Conservation (phyloP, 2,888 invertebrate genomes). For the Agrotis clavis region DNA sequence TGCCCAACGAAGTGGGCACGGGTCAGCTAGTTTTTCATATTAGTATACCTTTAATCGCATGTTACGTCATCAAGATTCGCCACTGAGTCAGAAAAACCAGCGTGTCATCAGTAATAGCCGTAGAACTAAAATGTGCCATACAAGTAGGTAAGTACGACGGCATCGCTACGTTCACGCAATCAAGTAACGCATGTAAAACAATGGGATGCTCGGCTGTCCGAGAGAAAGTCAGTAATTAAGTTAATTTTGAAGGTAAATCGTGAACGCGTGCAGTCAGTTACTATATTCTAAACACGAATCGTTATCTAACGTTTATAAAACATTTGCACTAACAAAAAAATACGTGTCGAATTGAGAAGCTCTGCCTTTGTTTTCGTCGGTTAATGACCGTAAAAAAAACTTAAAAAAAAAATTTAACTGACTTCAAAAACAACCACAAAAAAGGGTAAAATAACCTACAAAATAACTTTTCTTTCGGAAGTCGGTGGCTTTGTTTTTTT, state of each 20-base stretch:
- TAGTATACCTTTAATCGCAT: neutral
- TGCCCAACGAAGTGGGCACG: no score
- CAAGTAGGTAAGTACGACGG: no score
- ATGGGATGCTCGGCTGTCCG: slow-evolving; percentile 7
- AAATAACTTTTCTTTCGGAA: no score
- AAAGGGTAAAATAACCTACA: no score
- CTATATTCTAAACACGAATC: neutral
- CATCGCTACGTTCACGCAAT: slow-evolving; percentile 2
- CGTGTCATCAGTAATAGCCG: slow-evolving; percentile 5
- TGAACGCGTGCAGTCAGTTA: neutral
- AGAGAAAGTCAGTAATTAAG: slow-evolving; percentile 34
- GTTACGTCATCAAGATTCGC: neutral
- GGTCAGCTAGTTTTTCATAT: no score
- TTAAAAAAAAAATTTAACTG: no score
- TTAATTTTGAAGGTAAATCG: neutral
- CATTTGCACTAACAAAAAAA: no score
- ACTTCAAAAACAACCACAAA: no score
- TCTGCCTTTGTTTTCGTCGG: no score
- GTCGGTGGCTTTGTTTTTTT: no score
- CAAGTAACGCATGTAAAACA: slow-evolving; percentile 30
- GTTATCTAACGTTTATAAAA: neutral
- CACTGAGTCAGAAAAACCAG: neutral
- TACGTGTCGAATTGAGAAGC: no score
- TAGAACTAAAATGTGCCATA: neutral
- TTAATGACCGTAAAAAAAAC: no score